phyloP scores from a whole-genome alignment of 2,113 vertebrate genomes.

The Petromus typicus region DNA sequence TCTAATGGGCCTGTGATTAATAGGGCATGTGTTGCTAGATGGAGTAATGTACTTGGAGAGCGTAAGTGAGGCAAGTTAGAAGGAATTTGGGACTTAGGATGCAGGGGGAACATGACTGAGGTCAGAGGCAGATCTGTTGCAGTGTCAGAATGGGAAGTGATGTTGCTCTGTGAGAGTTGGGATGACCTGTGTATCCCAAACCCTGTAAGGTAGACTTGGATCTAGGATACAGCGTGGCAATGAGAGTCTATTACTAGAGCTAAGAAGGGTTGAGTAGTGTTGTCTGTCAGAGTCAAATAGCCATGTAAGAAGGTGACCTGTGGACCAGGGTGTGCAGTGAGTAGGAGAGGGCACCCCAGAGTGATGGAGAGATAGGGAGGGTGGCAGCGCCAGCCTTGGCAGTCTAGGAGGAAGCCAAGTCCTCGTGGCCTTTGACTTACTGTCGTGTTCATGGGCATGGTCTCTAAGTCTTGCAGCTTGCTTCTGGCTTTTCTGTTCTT shows the following conservation, averaged over 20 bases:
- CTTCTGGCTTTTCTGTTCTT: not conserved
- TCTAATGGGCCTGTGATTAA: not conserved
- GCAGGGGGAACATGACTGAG: not conserved
- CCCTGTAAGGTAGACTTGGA: not conserved
- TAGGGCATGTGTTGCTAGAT: not conserved
- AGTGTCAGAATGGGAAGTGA: not conserved
- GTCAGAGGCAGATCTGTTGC: not conserved
- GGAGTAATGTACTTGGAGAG: constrained; percentile 16
- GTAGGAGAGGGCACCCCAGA: not conserved
- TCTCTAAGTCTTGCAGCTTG: constrained; percentile 21
- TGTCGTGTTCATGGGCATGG: not conserved
- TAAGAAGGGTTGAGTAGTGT: not conserved
- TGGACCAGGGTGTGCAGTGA: not conserved
- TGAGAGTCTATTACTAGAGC: not conserved
- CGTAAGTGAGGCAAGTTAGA: not conserved
- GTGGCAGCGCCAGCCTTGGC: not conserved
- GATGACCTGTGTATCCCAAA: not conserved
- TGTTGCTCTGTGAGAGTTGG: not conserved
- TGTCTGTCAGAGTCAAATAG: not conserved
- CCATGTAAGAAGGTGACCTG: not conserved
- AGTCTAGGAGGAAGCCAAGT: not conserved
- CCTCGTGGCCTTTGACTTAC: not conserved
- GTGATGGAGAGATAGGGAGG: not conserved
- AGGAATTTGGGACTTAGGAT: not conserved
- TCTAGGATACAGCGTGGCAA: not conserved